phyloP scores from a whole-genome alignment of 2,797 vertebrate species.

The Menidia menidia region DNA sequence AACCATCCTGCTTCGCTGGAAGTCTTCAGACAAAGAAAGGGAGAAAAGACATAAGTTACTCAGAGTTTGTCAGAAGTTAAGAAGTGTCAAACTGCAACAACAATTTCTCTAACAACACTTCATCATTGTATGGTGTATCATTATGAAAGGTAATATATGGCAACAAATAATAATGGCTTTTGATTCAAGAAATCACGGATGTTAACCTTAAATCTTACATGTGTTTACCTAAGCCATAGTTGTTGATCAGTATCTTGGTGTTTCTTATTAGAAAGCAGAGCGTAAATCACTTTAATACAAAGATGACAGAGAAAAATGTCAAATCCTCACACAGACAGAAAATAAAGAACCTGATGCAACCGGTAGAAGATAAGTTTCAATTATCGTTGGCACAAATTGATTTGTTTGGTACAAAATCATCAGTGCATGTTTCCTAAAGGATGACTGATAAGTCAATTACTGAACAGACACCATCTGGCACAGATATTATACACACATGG shows the following conservation, averaged over 20 bases:
- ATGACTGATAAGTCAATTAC: too few relatives aligned
- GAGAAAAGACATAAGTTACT: neutral
- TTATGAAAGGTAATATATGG: neutral
- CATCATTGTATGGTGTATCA: neutral
- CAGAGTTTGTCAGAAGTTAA: neutral
- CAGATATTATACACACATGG: too few relatives aligned
- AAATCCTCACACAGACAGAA: neutral
- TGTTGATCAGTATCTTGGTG: neutral
- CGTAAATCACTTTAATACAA: neutral
- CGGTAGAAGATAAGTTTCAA: too few relatives aligned
- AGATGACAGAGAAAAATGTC: neutral
- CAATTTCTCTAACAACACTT: too few relatives aligned
- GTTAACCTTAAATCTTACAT: neutral
- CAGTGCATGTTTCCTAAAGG: too few relatives aligned
- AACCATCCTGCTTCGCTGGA: neutral
- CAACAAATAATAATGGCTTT: neutral
- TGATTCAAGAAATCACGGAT: neutral
- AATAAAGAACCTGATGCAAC: too few relatives aligned
- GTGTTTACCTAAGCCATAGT: neutral
- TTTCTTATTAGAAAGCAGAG: neutral
- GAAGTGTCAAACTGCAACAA: neutral
- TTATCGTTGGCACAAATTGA: too few relatives aligned
- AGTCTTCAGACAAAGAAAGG: slow-evolving; percentile 6
- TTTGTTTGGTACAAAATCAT: too few relatives aligned
- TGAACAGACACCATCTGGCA: too few relatives aligned